phyloP scores from a whole-genome alignment of 2,113 vertebrate species.

The Chelonoidis abingdonii region DNA sequence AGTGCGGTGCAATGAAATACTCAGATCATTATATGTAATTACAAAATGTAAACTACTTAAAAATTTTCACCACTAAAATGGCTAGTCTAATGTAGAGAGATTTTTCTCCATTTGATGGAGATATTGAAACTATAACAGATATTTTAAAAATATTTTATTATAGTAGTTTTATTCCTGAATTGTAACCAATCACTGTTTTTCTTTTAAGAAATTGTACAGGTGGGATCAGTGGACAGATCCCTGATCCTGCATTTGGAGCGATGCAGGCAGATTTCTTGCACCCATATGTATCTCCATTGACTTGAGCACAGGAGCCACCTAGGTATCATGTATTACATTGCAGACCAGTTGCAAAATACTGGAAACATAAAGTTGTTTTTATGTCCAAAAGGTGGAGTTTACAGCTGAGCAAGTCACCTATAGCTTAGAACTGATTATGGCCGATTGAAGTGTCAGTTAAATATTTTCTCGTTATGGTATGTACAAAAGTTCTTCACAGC shows the following conservation, averaged over 20 bases:
- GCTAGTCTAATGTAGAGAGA: neutral
- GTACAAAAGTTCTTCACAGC: neutral
- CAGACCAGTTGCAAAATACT: neutral
- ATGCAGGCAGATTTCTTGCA: neutral
- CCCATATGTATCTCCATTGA: too few relatives aligned
- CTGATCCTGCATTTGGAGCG: neutral
- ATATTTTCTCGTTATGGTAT: neutral
- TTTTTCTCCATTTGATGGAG: neutral
- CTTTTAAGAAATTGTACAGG: neutral
- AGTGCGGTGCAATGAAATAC: neutral
- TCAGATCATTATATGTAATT: neutral
- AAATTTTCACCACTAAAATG: neutral
- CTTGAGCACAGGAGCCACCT: too few relatives aligned
- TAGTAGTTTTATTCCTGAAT: neutral
- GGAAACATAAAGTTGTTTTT: neutral
- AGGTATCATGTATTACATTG: too few relatives aligned
- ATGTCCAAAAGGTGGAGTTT: slow-evolving; percentile 66
- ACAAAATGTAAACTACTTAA: neutral
- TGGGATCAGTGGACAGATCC: neutral
- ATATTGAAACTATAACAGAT: neutral
- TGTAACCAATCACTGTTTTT: neutral
- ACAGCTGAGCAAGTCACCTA: slow-evolving; percentile 27
- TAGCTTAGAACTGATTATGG: neutral
- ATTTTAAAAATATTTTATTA: neutral
- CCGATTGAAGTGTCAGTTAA: neutral